Conservation (phyloP, 2,113 vertebrate genomes). For the Platysternon megacephalum region DNA sequence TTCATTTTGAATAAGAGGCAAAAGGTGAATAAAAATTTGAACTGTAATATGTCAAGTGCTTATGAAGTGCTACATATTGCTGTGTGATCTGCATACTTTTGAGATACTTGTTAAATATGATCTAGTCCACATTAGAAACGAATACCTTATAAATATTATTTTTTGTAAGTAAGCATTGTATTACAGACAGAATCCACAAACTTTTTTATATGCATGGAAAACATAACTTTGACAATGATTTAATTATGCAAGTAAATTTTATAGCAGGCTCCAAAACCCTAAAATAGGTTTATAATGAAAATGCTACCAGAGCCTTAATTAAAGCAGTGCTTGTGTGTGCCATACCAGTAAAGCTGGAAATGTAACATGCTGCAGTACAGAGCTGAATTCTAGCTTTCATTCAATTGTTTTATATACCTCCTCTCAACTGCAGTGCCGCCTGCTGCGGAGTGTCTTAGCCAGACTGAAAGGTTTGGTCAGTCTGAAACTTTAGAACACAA, state of each 20-base stretch:
- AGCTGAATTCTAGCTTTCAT: not conserved
- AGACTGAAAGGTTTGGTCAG: not conserved
- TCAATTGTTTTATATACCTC: not conserved
- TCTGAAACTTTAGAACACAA: not conserved
- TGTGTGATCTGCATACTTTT: not conserved
- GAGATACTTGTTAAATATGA: not conserved
- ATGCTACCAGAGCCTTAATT: not conserved
- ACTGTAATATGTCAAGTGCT: not conserved
- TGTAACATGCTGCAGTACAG: not conserved
- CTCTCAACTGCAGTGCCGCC: not conserved
- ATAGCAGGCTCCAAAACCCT: not conserved
- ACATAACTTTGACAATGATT: not conserved
- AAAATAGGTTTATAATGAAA: fast-evolving
- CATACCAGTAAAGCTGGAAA: not conserved
- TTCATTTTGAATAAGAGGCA: not conserved
- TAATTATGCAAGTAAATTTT: not conserved
- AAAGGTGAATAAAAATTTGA: not conserved
- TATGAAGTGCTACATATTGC: not conserved
- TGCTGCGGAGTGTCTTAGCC: not conserved
- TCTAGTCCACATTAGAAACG: not conserved
- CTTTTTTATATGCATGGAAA: not conserved
- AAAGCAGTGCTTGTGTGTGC: not conserved
- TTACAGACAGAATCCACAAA: not conserved
- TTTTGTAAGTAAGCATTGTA: not conserved
- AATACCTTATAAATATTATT: not conserved